phyloP scores from a whole-genome alignment of 2,113 vertebrate species.

The Nannobrachium achirus region DNA sequence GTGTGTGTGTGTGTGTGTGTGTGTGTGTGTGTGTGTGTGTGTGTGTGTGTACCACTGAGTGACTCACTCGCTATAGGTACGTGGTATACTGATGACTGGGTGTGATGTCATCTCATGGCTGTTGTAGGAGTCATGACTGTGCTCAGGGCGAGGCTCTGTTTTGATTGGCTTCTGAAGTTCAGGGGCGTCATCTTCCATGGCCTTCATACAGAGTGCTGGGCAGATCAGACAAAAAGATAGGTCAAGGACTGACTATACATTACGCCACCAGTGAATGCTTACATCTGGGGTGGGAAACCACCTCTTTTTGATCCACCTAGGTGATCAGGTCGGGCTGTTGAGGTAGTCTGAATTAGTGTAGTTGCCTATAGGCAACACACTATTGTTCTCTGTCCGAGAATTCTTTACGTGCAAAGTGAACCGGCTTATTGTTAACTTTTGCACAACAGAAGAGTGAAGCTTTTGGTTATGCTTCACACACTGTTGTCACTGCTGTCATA shows the following conservation, averaged over 20 bases:
- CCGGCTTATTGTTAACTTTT: too few species aligned
- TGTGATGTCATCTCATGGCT: constrained; percentile 86
- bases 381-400: too few species aligned
- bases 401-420: too few species aligned
- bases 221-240: neutral
- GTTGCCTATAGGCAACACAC: too few species aligned
- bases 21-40: constrained; percentile 2
- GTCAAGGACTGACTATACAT: neutral
- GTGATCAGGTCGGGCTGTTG: too few species aligned
- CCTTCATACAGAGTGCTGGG: constrained; percentile 55
- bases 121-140: constrained; percentile 68
- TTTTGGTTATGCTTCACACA: too few species aligned
- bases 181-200: constrained; percentile 73
- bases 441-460: too few species aligned
- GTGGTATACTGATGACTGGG: constrained; percentile 82
- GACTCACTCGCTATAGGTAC: constrained; percentile 85
- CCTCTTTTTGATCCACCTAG: too few species aligned
- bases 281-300: too few species aligned
- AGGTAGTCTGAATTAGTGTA: too few species aligned
- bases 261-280: neutral
- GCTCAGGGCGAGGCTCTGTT: constrained; percentile 84
- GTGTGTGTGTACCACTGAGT: neutral
- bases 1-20: neutral
- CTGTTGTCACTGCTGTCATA: too few species aligned
- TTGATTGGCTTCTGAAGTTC: constrained; percentile 89